Base-by-base conservation (phyloP, 1,140 invertebrate species). In the Drosophila malerkotliana region DNA sequence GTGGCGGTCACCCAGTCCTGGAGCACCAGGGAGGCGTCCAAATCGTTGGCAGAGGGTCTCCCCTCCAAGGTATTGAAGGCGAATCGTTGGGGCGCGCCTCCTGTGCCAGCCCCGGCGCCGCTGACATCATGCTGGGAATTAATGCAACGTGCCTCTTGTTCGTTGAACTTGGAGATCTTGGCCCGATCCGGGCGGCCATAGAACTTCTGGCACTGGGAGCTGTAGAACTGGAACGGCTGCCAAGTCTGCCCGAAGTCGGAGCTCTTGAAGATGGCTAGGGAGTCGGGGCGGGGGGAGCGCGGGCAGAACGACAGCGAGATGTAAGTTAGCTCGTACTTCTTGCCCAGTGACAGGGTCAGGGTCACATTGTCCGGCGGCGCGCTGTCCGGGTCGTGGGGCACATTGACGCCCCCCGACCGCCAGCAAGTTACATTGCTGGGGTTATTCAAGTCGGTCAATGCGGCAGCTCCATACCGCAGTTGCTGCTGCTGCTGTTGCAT, bases 1-100 rank as follows among this genome's bases (percentile, higher is more conserved):
- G 98, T 99, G 0, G 98, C 98, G 0, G 98, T 99, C 0, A 99
- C 97, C 99, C 99, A 99, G 92, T 99, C 98, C 91, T 99, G 98
- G 4, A 99, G 94, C 10, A 99, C 98, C 1, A 98, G 97, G 7
- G 97, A 99, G 77, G 96, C 96, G 89, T 99, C 98, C 90, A 99
- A 98, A 90, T 99, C 97, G 6, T 96, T 94, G 2, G 98, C 98
- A 41, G 97, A 98, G 0, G 98, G 98, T 3, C 98, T 94, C 1
- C 98, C 98, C 91, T 99, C 98, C 5, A 99, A 92, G 0, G 98
- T 99, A 79, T 98, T 98, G 93, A 99, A 99, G 0, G 98, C 98
- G 18, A 99, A 96, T 24, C 98, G 92, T 9, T 95, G 94, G 2
- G 94, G 93, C 53, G 53, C 93, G 74, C 82, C 92, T 62, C 94